Evolutionary conservation across 2,113 vertebrate genomes (phyloP).

Genomic region (Mixornis gularis): DNA sequence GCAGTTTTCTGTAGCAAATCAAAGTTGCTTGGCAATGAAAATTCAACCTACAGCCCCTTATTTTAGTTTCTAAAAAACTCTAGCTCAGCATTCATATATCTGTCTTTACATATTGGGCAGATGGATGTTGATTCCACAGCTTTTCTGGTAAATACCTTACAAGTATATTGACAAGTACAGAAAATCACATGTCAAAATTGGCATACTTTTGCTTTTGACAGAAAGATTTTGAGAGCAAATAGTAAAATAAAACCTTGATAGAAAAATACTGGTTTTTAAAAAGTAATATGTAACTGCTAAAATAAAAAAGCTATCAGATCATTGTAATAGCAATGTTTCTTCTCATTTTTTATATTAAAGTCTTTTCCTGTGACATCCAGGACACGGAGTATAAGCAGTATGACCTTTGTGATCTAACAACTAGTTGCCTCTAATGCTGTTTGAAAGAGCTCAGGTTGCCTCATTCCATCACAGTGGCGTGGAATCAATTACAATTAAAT

Average conservation of each 20-base stretch:
- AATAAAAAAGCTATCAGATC: not conserved
- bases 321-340: not conserved
- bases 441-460: constrained; percentile 1
- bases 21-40: not conserved
- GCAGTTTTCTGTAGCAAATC: not conserved
- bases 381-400: not conserved
- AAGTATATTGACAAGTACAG: not conserved
- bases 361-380: not conserved
- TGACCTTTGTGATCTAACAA: not conserved
- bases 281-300: not conserved
- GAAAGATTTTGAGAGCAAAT: not conserved
- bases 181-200: not conserved
- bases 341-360: not conserved
- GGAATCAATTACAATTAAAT: constrained; percentile 4
- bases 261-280: not conserved
- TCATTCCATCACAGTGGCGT: not conserved
- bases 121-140: not conserved
- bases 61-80: not conserved
- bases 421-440: not conserved
- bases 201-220: not conserved
- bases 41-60: not conserved
- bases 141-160: not conserved
- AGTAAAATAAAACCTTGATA: constrained; percentile 7
- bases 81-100: not conserved
- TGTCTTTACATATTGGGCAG: not conserved